Percentiles rank a stretch among this genome's conserved stretches.
phyloP scores from a whole-genome alignment of 2,888 invertebrate species.

The Acrobasis repandana region DNA sequence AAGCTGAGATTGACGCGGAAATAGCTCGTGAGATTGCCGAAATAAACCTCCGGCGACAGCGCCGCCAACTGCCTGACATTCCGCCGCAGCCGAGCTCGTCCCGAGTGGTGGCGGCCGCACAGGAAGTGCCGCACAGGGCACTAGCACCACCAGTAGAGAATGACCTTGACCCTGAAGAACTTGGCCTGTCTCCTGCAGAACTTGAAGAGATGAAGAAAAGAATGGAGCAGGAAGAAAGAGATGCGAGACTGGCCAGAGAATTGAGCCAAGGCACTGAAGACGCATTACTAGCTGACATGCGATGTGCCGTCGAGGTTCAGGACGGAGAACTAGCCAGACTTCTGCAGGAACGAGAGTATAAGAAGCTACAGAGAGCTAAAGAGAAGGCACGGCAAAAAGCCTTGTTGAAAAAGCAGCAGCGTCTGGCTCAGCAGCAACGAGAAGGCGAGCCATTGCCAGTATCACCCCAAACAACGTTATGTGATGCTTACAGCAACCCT shows the following conservation, averaged over 20 bases:
- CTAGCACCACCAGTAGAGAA: constrained; percentile 32
- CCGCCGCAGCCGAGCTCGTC: constrained; percentile 63
- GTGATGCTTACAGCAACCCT: constrained; percentile 77
- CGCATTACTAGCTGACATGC: constrained; percentile 70
- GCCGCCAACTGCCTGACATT: constrained; percentile 56
- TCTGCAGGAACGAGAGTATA: constrained; percentile 74
- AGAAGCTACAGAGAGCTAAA: constrained; percentile 73
- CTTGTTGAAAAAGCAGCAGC: constrained; percentile 71
- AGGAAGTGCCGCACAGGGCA: too few relatives aligned
- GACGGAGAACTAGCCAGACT: constrained; percentile 72
- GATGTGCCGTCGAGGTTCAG: constrained; percentile 76
- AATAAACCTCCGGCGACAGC: constrained; percentile 69
- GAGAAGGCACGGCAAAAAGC: constrained; percentile 76
- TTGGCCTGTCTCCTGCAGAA: constrained; percentile 67
- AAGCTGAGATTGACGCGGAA: constrained; percentile 75
- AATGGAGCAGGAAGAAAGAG: constrained; percentile 72
- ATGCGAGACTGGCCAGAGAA: constrained; percentile 68
- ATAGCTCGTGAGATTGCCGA: constrained; percentile 76
- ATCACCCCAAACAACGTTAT: constrained; percentile 57
- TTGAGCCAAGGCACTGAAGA: constrained; percentile 66
- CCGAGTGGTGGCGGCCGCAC: constrained; percentile 48
- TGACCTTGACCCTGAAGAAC: constrained; percentile 61
- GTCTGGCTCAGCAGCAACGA: constrained; percentile 51
- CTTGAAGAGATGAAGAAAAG: constrained; percentile 67
- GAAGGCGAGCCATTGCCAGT: constrained; percentile 33